These are phyloP conservation scores for Engystomops pustulosus DNA, from an alignment of 2,113 vertebrate genomes.

Conservation along the genomic window DNA sequence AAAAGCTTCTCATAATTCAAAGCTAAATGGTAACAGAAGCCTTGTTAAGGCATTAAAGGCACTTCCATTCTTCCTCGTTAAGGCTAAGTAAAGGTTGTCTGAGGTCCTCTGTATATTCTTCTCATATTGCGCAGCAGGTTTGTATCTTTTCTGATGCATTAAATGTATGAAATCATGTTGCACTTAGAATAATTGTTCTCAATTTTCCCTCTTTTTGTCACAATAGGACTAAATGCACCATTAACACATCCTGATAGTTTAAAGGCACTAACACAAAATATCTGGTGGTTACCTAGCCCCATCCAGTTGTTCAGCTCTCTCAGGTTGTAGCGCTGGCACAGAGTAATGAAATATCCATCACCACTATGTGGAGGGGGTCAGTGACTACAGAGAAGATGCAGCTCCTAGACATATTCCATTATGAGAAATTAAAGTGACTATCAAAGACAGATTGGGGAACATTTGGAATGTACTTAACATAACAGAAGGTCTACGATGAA, in stretches of 20 bases:
- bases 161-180: constrained; percentile 42
- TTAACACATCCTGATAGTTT: constrained; percentile 39
- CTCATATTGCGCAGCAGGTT: constrained; percentile 18
- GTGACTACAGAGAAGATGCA: neutral
- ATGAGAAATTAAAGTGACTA: neutral
- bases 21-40: neutral
- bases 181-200: constrained; percentile 55
- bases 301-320: neutral
- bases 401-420: neutral
- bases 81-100: constrained; percentile 30
- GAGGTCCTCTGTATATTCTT: constrained; percentile 16
- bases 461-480: constrained; percentile 21
- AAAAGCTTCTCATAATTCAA: neutral
- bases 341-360: neutral
- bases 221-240: constrained; percentile 44
- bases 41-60: neutral
- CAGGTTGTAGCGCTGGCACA: neutral
- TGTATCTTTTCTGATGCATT: constrained; percentile 38
- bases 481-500: constrained; percentile 12
- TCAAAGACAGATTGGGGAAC: constrained; percentile 21
- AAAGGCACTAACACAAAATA: constrained; percentile 35
- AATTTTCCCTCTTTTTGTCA: constrained; percentile 47
- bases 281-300: constrained; percentile 20
- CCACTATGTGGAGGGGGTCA: neutral
- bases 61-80: neutral